Evolutionary conservation across 2,113 vertebrate genomes (phyloP).

Genomic region (Zosterops hypoxanthus): DNA sequence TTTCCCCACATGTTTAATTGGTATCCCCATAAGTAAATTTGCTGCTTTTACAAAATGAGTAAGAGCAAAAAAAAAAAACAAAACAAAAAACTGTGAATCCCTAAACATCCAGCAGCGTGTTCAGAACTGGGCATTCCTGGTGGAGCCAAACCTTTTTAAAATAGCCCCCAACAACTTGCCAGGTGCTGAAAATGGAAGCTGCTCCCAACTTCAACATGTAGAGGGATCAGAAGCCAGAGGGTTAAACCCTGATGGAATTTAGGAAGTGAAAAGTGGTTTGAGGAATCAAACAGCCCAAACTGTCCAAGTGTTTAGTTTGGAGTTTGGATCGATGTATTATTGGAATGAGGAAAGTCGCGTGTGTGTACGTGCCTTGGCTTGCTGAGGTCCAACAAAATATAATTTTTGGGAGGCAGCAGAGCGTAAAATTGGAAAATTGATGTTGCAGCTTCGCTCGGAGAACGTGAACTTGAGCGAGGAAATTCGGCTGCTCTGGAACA

Average conservation of each 20-base stretch:
- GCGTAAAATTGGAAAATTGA: slow-evolving; percentile 47
- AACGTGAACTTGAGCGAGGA: neutral
- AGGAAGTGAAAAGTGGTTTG: neutral
- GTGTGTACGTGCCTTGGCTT: neutral
- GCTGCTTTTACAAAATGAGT: too few relatives aligned
- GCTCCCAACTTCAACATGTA: too few relatives aligned
- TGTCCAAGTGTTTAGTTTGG: neutral
- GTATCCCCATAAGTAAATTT: too few relatives aligned
- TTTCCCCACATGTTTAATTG: too few relatives aligned
- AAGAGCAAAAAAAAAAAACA: too few relatives aligned
- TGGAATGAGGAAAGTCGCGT: neutral
- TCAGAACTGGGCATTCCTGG: too few relatives aligned
- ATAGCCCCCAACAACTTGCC: neutral
- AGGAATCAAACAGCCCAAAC: neutral
- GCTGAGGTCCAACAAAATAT: neutral
- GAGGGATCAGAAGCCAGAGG: neutral
- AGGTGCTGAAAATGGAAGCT: too few relatives aligned
- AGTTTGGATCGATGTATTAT: neutral
- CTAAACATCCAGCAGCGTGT: too few relatives aligned
- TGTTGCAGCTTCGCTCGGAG: neutral
- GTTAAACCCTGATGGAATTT: neutral
- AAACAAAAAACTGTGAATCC: too few relatives aligned
- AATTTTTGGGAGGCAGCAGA: slow-evolving; percentile 33
- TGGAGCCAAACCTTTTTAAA: neutral
- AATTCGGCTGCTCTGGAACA: neutral